Percentiles rank a stretch among this genome's conserved stretches.
Conservation (phyloP, 2,797 vertebrate species). For the Chelon auratus region DNA sequence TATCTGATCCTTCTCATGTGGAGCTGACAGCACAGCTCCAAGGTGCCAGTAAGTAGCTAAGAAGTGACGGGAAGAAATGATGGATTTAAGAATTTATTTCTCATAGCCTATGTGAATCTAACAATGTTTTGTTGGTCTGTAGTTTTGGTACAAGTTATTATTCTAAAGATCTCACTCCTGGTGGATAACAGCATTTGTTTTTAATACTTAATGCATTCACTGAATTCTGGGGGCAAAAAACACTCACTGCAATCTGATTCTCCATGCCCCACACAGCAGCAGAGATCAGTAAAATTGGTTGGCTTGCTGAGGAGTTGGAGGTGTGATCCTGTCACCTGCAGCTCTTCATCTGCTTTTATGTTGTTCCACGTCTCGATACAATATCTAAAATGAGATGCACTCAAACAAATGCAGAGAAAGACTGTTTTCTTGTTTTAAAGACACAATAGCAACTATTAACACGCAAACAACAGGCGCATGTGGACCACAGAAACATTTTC, state of each 20-base stretch:
- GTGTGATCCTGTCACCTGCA: neutral
- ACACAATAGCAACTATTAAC: too few relatives aligned
- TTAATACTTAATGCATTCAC: neutral
- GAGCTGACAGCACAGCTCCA: neutral
- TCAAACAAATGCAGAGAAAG: neutral
- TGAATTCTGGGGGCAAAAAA: neutral
- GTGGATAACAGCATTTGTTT: neutral
- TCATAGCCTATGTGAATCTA: neutral
- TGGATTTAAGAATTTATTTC: neutral
- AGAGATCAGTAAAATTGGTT: neutral
- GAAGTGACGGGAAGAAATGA: neutral
- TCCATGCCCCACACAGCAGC: neutral
- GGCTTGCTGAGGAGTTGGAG: neutral
- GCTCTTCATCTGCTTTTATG: neutral
- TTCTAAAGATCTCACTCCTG: neutral
- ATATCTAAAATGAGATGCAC: neutral
- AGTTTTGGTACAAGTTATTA: neutral
- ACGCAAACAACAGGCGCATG: too few relatives aligned
- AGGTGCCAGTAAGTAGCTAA: neutral
- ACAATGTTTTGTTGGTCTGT: neutral
- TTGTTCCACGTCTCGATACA: neutral
- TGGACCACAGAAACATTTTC: too few relatives aligned
- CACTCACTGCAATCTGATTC: neutral
- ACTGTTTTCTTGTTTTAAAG: neutral
- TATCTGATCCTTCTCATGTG: constrained; percentile 30